phyloP scores from a whole-genome alignment of 2,797 vertebrate species.

The Danio aesculapii region DNA sequence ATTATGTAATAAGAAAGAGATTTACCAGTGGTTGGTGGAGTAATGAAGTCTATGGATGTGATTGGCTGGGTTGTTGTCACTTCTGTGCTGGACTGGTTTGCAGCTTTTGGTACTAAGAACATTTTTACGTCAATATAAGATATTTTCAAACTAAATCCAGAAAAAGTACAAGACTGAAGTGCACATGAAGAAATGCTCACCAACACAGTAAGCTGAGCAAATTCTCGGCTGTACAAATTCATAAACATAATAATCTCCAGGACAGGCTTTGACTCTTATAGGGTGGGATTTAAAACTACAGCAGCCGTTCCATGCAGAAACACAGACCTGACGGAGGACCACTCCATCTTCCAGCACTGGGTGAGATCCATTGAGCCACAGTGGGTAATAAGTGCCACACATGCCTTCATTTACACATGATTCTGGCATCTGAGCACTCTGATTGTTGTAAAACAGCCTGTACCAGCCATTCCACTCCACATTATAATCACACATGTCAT shows the following conservation, averaged over 20 bases:
- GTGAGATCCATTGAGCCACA: no score
- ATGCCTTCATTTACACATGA: no score
- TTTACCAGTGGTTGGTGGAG: neutral
- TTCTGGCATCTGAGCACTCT: no score
- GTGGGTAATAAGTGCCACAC: neutral
- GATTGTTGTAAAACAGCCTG: no score
- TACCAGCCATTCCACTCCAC: no score
- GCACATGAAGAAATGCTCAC: neutral
- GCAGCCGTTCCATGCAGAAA: neutral
- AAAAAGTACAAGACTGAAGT: neutral
- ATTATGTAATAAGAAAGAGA: no score
- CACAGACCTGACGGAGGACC: slow-evolving; percentile 36
- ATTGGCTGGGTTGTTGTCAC: neutral
- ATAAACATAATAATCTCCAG: slow-evolving; percentile 18
- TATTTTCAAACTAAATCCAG: neutral
- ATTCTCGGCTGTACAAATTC: slow-evolving; percentile 1
- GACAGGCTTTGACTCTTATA: slow-evolving; percentile 47
- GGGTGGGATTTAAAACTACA: slow-evolving; percentile 24
- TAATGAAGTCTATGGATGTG: neutral
- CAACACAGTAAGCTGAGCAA: slow-evolving; percentile 38
- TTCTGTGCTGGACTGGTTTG: no score
- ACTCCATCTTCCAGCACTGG: neutral
- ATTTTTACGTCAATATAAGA: no score
- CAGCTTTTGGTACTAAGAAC: no score
- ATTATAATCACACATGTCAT: no score